Conservation (phyloP, 2,888 invertebrate species). For the Antitype chi region DNA sequence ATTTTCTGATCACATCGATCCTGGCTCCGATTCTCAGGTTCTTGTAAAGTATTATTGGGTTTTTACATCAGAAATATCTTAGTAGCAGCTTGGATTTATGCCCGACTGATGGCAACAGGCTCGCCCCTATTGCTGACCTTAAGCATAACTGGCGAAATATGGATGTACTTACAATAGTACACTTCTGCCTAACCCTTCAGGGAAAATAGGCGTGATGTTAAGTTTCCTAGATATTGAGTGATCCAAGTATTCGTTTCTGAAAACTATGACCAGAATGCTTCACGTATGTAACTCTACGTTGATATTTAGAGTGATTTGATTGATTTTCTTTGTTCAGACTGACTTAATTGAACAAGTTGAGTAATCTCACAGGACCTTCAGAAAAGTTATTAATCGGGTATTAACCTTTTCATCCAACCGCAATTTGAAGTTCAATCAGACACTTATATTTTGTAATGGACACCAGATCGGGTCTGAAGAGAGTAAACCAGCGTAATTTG, state of each 20-base stretch:
- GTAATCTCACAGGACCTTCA: constrained; percentile 15
- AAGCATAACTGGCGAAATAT: not conserved
- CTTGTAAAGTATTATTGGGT: not conserved
- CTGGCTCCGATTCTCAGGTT: not conserved
- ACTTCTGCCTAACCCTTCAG: not conserved
- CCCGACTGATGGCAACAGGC: not conserved
- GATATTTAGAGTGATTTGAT: not conserved
- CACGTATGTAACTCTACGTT: not conserved
- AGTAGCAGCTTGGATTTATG: not conserved
- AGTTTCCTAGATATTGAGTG: not conserved
- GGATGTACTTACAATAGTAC: not conserved
- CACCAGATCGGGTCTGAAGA: not conserved
- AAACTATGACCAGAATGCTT: not conserved
- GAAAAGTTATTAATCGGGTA: constrained; percentile 12
- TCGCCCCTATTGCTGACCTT: not conserved
- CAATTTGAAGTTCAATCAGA: constrained; percentile 15
- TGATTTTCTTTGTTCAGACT: not conserved
- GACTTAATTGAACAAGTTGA: constrained; percentile 9
- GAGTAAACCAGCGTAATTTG: too few species aligned
- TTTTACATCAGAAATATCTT: not conserved
- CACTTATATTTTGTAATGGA: not conserved
- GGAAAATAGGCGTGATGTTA: not conserved
- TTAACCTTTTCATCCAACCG: constrained; percentile 28
- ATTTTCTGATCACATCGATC: not conserved
- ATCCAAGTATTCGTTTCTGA: not conserved